Percentiles rank a stretch among this genome's conserved stretches.
These are phyloP conservation scores for Garrulus glandarius DNA, from an alignment of 2,797 vertebrate species.

Conservation along the genomic window DNA sequence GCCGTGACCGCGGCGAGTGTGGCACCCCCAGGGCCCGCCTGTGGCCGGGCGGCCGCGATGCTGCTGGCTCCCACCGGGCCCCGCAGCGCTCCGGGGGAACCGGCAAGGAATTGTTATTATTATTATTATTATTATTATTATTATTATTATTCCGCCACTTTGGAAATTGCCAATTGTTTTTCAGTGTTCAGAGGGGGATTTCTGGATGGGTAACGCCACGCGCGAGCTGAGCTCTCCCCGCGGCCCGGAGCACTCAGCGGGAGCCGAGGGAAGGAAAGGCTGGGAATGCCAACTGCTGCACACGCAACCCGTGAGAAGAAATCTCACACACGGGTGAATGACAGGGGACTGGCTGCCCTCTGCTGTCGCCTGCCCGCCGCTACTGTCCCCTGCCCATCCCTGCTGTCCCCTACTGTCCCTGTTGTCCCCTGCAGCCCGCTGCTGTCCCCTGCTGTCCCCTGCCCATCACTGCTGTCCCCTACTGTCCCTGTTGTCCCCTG, in stretches of 20 bases:
- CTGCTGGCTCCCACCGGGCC: not conserved
- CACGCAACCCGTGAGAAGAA: rapidly evolving
- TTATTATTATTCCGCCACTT: not conserved
- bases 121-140: no score
- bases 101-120: not conserved
- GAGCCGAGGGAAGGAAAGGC: not conserved
- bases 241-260: not conserved
- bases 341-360: not conserved
- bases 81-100: not conserved
- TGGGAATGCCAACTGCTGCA: not conserved
- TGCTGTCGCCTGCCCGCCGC: not conserved
- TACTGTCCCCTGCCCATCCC: not conserved
- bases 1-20: not conserved
- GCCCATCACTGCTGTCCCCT: rapidly evolving
- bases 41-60: not conserved
- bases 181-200: not conserved
- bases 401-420: not conserved
- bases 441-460: not conserved
- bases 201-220: not conserved
- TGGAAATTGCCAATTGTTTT: not conserved
- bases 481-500: not conserved
- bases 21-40: not conserved
- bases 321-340: not conserved
- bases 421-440: no score
- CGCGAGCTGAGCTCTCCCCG: not conserved